Base-by-base conservation (phyloP, 2,113 vertebrate species). In the Cyanoliseus patagonus region DNA sequence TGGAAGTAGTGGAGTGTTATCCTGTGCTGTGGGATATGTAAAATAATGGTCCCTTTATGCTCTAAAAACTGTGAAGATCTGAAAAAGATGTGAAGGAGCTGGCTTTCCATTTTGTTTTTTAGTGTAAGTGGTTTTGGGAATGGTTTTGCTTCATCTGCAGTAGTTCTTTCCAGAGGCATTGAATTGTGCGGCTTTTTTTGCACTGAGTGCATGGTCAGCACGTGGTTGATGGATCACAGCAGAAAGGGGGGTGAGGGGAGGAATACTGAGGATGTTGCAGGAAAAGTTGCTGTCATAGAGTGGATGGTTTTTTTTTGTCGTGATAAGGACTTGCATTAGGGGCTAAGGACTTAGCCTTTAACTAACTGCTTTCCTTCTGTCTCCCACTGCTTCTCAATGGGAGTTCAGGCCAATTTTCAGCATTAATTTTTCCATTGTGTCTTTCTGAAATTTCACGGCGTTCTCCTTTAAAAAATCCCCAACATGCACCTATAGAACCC, bases 11-110 rank as follows among this genome's bases (percentile, higher is more conserved):
- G 30, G 4, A 16, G 8, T 86, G 14, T 79, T 83, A 53, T 1
- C 0, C 0, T 67, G 33, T 83, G 47, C 37, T 52, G 15, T 15
- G 9, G 25, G 6, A 55, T 51, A 41, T 0, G 1, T 62, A 44
- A 35, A 86, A 35, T 44, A 46, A 11, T 51, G 27, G 8, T 51
- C 18, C 10, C 23, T 63, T 68, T 33, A n/a, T 68, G 23, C 41
- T 72, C 68, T 77, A 73, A 57, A 88, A 88, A 12, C 25, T 77
- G 20, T 23, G 33, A 59, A n/a, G 55, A n/a, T 57, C 31, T 57
- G 31, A n/a, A 57, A 57, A 57, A 57, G 55, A 59, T 59, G 8
- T 88, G 37, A 70, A 84, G 33, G 46, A 72, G 41, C 41, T 31
- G 22, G 22, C 35, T 51, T 61, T 6, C 11, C 9, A 55, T 39